These are phyloP conservation scores for Smutsia temminckii DNA, from an alignment of 2,797 vertebrate genomes.

Conservation along the genomic window DNA sequence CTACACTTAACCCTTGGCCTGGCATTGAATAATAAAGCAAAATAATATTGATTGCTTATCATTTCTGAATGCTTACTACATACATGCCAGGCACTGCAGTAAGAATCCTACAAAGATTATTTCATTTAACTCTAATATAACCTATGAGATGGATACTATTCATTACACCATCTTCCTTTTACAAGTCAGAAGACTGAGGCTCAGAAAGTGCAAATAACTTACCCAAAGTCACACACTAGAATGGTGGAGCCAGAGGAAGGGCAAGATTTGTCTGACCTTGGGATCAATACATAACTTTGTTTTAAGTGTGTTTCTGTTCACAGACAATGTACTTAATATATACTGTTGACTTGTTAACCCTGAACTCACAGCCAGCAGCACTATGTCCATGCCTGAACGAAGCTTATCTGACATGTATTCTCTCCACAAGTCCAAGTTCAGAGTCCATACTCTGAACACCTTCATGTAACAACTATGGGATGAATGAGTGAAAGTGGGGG, in stretches of 20 bases:
- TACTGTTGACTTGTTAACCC: too few species aligned
- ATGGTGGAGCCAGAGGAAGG: background rate
- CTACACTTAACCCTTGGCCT: slow-evolving; percentile 7
- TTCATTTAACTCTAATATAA: slow-evolving; percentile 23
- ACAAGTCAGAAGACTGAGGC: slow-evolving; percentile 32
- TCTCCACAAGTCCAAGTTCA: background rate
- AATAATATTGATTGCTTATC: background rate
- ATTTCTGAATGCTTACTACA: slow-evolving; percentile 29
- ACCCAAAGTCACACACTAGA: background rate
- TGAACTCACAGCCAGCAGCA: too few species aligned
- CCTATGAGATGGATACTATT: background rate
- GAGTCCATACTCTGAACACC: background rate
- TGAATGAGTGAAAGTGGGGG: background rate
- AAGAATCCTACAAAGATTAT: slow-evolving; percentile 5
- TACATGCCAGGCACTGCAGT: background rate
- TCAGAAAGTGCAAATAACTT: background rate
- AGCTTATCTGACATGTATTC: too few species aligned
- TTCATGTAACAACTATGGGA: background rate
- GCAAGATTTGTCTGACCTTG: background rate
- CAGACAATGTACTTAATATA: too few species aligned
- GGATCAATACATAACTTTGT: too few species aligned
- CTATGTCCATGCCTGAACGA: too few species aligned
- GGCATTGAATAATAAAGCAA: slow-evolving; percentile 19
- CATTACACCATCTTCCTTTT: slow-evolving; percentile 17
- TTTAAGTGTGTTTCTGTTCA: too few species aligned